Percentiles rank a stretch among this genome's conserved stretches.
Conservation (phyloP, 2,113 vertebrate species). For the Megaptera novaeangliae region DNA sequence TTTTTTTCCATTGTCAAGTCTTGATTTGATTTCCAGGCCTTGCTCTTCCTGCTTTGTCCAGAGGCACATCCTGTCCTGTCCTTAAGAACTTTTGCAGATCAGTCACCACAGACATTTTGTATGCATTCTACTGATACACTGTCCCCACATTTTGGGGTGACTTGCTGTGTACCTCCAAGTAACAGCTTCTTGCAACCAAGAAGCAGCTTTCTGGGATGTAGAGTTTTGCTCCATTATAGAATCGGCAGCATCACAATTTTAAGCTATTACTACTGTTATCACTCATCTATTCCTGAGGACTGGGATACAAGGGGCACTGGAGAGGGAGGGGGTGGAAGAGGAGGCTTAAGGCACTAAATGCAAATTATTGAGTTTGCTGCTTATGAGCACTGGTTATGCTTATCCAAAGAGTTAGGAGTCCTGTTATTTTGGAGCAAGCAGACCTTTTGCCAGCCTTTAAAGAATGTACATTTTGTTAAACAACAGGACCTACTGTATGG, state of each 20-base stretch:
- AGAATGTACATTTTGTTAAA: too few relatives aligned
- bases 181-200: neutral
- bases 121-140: neutral
- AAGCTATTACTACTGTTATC: neutral
- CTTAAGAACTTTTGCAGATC: slow-evolving; percentile 60
- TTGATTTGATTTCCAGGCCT: slow-evolving; percentile 69
- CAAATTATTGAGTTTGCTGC: neutral
- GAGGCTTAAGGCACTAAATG: neutral
- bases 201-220: neutral
- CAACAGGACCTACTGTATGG: too few relatives aligned
- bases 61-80: slow-evolving; percentile 57
- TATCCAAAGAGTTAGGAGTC: neutral
- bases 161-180: neutral
- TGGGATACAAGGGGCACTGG: too few relatives aligned
- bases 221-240: neutral
- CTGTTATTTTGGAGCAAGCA: neutral
- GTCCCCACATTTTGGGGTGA: neutral
- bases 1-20: neutral
- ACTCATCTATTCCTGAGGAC: neutral
- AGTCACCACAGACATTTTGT: neutral
- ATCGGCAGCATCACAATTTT: neutral
- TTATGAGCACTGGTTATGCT: neutral
- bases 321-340: neutral
- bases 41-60: slow-evolving; percentile 47
- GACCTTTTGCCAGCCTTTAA: neutral